Evolutionary conservation across 2,888 invertebrate species (phyloP), one percentile per base, ranked within the genome.

Genomic region (Eretmocerus hayati): DNA sequence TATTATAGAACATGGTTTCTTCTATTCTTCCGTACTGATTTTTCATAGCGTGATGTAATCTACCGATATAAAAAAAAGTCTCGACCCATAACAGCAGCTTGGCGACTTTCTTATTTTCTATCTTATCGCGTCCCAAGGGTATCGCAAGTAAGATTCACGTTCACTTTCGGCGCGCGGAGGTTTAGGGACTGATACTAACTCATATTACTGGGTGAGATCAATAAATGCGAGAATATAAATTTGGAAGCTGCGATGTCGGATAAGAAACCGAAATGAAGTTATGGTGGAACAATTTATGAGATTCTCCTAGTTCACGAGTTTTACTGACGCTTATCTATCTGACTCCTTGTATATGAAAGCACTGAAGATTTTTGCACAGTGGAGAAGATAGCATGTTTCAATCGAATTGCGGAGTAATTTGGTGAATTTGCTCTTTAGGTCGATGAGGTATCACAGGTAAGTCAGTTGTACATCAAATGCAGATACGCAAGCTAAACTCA

Each of bases 211-310:
- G n/a, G n/a, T n/a, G n/a, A 62, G 63, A 64, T 66, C 66, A 61
- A 67, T 67, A 66, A 66, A 67, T 65, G 59, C 64, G 62, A 59
- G 59, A 65, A 67, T 67, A 65, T n/a, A n/a, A n/a, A n/a, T 65
- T 60, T 49, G 53, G 50, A 52, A 55, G 59, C 62, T 62, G 62
- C 48, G 58, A 40, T 46, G 30, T 39, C 13, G 48, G 53, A 37
- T 49, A 53, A 35, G 53, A 45, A 46, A 51, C 38, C 40, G 51
- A 51, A 51, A 54, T 51, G 46, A 54, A 54, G 48, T 46, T 26
- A 48, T 32, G 43, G 20, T 41, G 39, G 43, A 32, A 31, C 44
- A 43, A 40, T 52, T 52, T 49, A 49, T 52, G 45, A 22, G 38
- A 46, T 45, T 52, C 13, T 15, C 11, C n/a, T 20, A 15, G 18